Base-by-base conservation (phyloP, 2,888 invertebrate species). In the Laothoe populi region DNA sequence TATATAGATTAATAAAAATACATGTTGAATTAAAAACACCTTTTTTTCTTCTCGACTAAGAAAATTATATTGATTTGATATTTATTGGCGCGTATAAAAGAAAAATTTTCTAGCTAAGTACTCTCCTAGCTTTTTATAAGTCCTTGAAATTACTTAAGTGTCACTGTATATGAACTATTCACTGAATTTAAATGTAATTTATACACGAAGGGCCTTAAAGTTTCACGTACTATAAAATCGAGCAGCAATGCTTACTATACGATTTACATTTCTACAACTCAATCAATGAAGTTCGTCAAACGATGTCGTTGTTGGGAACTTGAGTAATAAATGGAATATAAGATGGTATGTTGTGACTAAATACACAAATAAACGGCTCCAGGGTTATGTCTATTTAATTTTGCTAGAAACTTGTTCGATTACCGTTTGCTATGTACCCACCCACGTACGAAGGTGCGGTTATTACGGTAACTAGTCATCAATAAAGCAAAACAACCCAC, bases 391-490 rank as follows among this genome's bases (percentile, higher is more conserved):
- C 0, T 16, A 45, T 45, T 5, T 1, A 19, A 3, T 45, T 45
- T 16, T 19, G 7, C 0, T 45, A 21, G 2, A 16, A 8, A 4
- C 7, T 45, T 8, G 7, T 16, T 21, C 0, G 16, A 16, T 0
- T 31, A 21, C 26, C 23, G 0, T 45, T 45, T 45, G 19, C 21
- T 48, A 11, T 48, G 3, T 13, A 24, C 35, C 10, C 5, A 7
- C 7, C 26, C 3, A 26, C 26, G 4, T 26, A 26, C 4, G 26
- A 26, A 4, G 26, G 26, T 26, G 26, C 26, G 24, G 53, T 53
- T 53, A 5, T 19, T 35, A 19, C 53, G 19, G 31, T 4, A 53
- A 53, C 31, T 35, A 53, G 19, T 35, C 53, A 19, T 53, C 53
- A 16, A 19, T n/a, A n/a, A n/a, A n/a, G n/a, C n/a, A n/a, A n/a